Evolutionary conservation across 2,113 vertebrate species (phyloP), one percentile per base, ranked within the genome.

Genomic region (Cyphomyrus discorhynchus): DNA sequence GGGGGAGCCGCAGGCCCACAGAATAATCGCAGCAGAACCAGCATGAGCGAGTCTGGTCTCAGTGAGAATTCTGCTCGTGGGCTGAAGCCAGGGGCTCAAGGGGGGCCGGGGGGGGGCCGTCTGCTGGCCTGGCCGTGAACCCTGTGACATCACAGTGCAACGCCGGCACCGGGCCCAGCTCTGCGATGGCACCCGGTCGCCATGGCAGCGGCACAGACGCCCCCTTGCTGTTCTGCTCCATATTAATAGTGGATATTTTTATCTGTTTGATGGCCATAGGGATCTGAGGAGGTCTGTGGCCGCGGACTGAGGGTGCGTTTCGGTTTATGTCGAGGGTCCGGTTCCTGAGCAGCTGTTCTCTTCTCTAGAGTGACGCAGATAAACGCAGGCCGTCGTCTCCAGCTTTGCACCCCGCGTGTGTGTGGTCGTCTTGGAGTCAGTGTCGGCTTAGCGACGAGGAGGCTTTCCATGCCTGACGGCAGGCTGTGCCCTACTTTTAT

Each of bases 221-320:
- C 91, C 93, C 94, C 92, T 91, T 86, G 90, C 92, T 93, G 92
- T 94, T 93, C 92, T 90, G 91, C 88, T 92, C 92, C 91, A 94
- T 91, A 92, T 84, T 93, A 93, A 94, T 95, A 94, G 94, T 93
- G 92, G 92, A 93, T 93, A 93, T 94, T 95, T 93, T 90, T 93
- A 94, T 93, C 91, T 93, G 92, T 92, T 95, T 94, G 94, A 93
- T 91, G 87, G 90, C 86, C 90, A 89, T 92, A 89, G 85, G 52
- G 47, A 88, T 39, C 50, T 19, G n/a, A 15, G 42, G 45, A 46
- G 45, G 42, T 35, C 47, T 27, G n/a, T 0, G n/a, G 27, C 47
- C 13, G 21, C 5, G 47, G n/a, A 42, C 27, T n/a, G 46, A 82
- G 24, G 45, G 84, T 7, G 10, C 47, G 8, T 31, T 27, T 27